Evolutionary conservation across 2,888 invertebrate genomes (phyloP), one percentile per base, ranked within the genome.

Genomic region (Chironomus riparius): DNA sequence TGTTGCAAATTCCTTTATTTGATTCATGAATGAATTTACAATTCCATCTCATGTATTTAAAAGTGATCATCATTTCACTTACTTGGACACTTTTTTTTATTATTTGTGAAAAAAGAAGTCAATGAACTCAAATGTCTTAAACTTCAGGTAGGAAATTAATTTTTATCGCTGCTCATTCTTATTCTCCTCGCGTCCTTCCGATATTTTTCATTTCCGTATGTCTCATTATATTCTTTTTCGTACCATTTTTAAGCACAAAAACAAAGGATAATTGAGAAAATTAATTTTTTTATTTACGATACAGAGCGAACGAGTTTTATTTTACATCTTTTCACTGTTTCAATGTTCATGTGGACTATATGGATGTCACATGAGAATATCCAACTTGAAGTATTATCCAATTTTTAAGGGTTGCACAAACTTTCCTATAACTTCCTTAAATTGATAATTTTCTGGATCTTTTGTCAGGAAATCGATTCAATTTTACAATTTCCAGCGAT

Each of bases 21-120:
- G 56, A 56, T 18, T 56, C 56, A 65, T 65, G 22, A 65, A 24
- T 65, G 65, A 65, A 65, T 65, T 65, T 22, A 3, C 18, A 65
- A 21, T 65, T 65, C 65, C 24, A 65, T 65, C 65, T 65, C 65
- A 65, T 65, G 65, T 65, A 24, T 24, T 21, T 65, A 65, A 65
- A 24, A 24, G 65, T 24, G 65, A 65, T 65, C 65, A 22, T 65
- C 65, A 65, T 65, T 65, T 65, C 65, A 65, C 65, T 65, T 65
- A 70, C 47, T 70, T 74, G 74, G 74, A 74, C 74, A 74, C 74
- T 68, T 68, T 56, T 70, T 68, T 65, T 65, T n/a, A n/a, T n/a
- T n/a, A n/a, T n/a, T n/a, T 68, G 47, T 68, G 62, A 72, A 24
- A 62, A 48, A 72, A 74, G 74, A 71, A 71, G 47, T 74, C 74